phyloP scores from a whole-genome alignment of 2,888 invertebrate species.

The Aphodius sticticus region DNA sequence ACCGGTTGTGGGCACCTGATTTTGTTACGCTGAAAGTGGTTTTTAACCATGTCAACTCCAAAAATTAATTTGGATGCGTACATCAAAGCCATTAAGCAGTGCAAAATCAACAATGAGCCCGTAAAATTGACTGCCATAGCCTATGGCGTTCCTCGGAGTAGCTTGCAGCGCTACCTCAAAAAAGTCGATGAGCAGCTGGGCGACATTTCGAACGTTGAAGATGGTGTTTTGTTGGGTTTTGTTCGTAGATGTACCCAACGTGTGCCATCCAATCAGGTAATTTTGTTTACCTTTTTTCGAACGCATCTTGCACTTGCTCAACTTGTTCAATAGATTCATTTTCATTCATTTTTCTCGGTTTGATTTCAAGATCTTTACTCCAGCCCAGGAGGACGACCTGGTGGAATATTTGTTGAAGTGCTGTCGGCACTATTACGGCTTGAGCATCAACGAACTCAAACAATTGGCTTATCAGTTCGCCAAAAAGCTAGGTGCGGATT shows the following conservation, averaged over 20 bases:
- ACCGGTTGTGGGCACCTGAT: too few species aligned
- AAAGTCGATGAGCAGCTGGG: neutral
- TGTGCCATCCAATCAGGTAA: neutral
- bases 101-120: too few species aligned
- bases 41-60: too few species aligned
- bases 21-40: too few species aligned
- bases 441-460: slow-evolving; percentile 34
- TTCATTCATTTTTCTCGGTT: neutral
- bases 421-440: slow-evolving; percentile 27
- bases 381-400: slow-evolving; percentile 8
- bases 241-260: neutral
- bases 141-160: neutral
- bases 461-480: slow-evolving; percentile 36
- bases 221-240: neutral
- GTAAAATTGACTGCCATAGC: too few species aligned
- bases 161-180: neutral
- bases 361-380: neutral
- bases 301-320: neutral
- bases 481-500: slow-evolving; percentile 28
- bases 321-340: too few species aligned
- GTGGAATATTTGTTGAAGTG: slow-evolving; percentile 11
- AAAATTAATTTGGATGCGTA: too few species aligned
- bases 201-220: neutral
- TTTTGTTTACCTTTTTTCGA: neutral
- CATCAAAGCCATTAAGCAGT: too few species aligned